Evolutionary conservation across 2,888 invertebrate species (phyloP).

Genomic region (Torymus auratus): DNA sequence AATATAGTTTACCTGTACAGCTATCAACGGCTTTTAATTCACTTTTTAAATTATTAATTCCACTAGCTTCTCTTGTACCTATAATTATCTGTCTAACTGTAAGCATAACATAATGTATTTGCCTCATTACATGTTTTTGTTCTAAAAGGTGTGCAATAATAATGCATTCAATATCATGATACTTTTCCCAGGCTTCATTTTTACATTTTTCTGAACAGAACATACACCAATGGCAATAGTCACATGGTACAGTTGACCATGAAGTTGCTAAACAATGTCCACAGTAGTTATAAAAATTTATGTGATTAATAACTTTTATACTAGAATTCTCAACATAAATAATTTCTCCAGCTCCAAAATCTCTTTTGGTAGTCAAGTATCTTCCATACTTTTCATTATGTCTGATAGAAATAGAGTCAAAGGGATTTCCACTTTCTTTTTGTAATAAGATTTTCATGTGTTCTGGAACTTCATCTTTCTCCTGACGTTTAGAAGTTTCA

Average conservation of each 20-base stretch:
- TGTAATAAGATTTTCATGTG: not conserved
- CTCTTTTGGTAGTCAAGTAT: conserved; percentile 82
- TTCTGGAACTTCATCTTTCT: not conserved
- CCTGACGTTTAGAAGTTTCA: not conserved
- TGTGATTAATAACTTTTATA: conserved; percentile 72
- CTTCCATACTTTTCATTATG: conserved; percentile 82
- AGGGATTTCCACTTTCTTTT: conserved; percentile 4
- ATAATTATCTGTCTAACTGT: too few species aligned
- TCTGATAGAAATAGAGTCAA: conserved; percentile 1
- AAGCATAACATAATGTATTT: too few species aligned
- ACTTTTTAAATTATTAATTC: not conserved
- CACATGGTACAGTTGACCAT: conserved; percentile 82
- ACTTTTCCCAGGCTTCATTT: conserved; percentile 80
- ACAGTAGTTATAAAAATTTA: conserved; percentile 81
- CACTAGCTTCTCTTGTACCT: conserved; percentile 1
- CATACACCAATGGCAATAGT: conserved; percentile 81
- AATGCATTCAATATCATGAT: conserved; percentile 87
- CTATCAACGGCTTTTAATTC: not conserved
- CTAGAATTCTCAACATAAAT: too few species aligned
- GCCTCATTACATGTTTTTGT: too few species aligned
- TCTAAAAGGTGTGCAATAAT: not conserved
- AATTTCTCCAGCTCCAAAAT: conserved; percentile 75
- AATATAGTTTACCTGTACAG: not conserved
- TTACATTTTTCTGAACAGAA: conserved; percentile 84
- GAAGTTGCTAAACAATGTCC: conserved; percentile 82